phyloP scores from a whole-genome alignment of 1,140 invertebrate species.

The Lepidurus arcticus region DNA sequence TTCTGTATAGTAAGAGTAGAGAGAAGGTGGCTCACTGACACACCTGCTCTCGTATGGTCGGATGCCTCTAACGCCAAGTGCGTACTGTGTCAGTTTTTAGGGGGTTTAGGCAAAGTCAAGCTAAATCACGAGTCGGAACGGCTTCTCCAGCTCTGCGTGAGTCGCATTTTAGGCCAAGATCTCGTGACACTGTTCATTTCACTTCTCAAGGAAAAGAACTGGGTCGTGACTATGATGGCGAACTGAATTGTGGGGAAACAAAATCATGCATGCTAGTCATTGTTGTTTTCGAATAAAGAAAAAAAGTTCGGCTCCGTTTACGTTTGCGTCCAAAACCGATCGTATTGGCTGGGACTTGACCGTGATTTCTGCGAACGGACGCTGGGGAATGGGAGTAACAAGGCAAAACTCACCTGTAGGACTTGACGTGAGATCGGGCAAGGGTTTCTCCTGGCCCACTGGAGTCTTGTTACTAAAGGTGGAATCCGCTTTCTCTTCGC shows the following conservation, averaged over 20 bases:
- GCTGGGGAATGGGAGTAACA: neutral
- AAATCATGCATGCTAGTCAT: neutral
- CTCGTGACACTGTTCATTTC: too few relatives aligned
- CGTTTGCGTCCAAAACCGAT: neutral
- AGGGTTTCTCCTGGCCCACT: neutral
- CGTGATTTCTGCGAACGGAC: neutral
- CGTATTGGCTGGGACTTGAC: neutral
- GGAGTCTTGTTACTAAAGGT: neutral
- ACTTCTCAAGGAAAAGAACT: too few relatives aligned
- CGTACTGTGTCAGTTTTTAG: neutral
- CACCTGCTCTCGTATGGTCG: neutral
- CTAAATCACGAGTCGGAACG: too few relatives aligned
- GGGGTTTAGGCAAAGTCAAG: neutral
- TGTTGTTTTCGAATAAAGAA: neutral
- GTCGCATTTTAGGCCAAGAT: too few relatives aligned
- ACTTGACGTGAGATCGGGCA: neutral
- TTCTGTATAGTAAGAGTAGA: neutral
- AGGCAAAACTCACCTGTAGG: conserved; percentile 1
- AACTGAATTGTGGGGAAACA: neutral
- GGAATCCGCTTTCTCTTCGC: conserved; percentile 9
- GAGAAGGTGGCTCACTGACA: neutral
- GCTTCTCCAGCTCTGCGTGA: too few relatives aligned
- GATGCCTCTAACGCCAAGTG: neutral
- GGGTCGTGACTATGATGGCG: too few relatives aligned
- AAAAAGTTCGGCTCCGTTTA: conserved; percentile 1